Base-by-base conservation (phyloP, 2,797 vertebrate genomes). In the Spinibarbus caldwelli region DNA sequence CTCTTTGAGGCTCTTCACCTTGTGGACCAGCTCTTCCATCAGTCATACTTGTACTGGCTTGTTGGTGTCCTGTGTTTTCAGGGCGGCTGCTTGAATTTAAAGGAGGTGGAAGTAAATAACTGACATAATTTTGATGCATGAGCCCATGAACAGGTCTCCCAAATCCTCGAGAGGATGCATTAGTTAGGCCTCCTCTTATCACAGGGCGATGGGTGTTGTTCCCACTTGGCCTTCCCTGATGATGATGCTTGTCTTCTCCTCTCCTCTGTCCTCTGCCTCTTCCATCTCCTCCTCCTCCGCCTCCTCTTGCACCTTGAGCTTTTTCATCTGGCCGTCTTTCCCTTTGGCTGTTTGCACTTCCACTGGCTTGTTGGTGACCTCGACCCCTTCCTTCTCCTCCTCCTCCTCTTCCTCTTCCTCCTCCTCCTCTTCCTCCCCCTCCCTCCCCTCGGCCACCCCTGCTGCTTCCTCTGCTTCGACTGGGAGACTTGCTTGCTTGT, bases 241-340 rank as follows among this genome's bases (percentile, higher is more conserved):
- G 9, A 66, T 83, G 84, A 12, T 23, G 45, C 0, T 36, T 14
- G 57, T 78, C 87, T 26, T 85, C 17, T 23, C 86, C 85, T 86
- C 84, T 88, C 11, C 72, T 45, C 59, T 70, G 73, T 89, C 84
- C 86, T 79, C 84, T 84, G 47, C 76, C 68, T 31, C 77, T 68
- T 68, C 77, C 76, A 31, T 43, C 70, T 82, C 57, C 36, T n/a
- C n/a, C n/a, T 77, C 64, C 36, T 15, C 45, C 41, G 64, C 47
- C 29, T 68, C 64, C 31, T 15, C 52, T 19, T 67, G 75, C n/a
- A 15, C 70, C 17, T 29, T 83, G 83, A 10, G 66, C 26, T 1
- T 29, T 52, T 59, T 36, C 83, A 47, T 68, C 64, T 19, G 3
- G 36, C 12, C 23, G 2, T 78, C 64, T 70, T 76, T 62, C 82